A percentile compares a stretch with the other conserved stretches of the same genome.
These are phyloP conservation scores for Patagioenas fasciata DNA, from an alignment of 2,113 vertebrate genomes.

Conservation along the genomic window DNA sequence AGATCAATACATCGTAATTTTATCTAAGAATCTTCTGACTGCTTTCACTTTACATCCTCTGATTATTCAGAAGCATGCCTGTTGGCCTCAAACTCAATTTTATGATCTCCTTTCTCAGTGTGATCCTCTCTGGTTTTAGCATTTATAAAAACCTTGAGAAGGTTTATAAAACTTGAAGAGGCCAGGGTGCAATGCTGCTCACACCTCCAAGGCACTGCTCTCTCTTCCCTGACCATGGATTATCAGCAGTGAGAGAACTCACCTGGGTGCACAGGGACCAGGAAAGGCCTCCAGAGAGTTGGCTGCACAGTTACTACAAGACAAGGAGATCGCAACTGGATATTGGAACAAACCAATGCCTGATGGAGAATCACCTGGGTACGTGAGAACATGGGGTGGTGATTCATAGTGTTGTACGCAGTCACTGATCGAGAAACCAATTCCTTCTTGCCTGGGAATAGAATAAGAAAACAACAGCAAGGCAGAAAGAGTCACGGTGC, in stretches of 20 bases:
- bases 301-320: too few relatives aligned
- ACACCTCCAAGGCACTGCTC: accelerated
- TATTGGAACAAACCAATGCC: not conserved
- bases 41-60: not conserved
- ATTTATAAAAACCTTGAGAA: not conserved
- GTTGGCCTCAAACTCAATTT: not conserved
- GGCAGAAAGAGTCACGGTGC: not conserved
- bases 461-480: not conserved
- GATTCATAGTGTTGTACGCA: not conserved
- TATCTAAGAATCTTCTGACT: slow-evolving; percentile 2
- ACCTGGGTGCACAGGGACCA: not conserved
- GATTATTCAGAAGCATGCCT: slow-evolving; percentile 10
- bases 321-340: not conserved
- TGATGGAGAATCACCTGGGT: accelerated
- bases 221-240: not conserved
- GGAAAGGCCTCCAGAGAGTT: not conserved
- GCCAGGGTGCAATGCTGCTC: not conserved
- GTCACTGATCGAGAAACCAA: not conserved
- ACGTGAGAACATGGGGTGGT: not conserved
- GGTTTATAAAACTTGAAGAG: not conserved
- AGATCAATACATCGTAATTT: not conserved
- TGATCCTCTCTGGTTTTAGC: not conserved
- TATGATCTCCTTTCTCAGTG: not conserved
- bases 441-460: not conserved
- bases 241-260: not conserved